Base-by-base conservation (phyloP, 2,797 vertebrate species). In the Poecile montanus region DNA sequence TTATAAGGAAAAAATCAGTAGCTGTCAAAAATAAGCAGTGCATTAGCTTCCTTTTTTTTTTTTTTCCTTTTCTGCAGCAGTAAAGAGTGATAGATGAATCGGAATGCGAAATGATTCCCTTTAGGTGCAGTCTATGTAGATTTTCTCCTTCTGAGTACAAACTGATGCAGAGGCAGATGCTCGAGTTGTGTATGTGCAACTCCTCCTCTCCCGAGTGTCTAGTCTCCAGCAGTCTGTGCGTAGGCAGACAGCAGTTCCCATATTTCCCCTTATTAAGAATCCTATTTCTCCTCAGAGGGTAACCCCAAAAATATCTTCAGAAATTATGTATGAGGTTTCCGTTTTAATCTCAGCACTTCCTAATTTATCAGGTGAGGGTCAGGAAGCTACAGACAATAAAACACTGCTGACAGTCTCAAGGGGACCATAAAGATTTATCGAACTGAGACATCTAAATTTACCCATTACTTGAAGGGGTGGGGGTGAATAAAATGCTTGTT, bases 261-360 rank as follows among this genome's bases (percentile, higher is more conserved):
- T 95, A 91, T 89, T 90, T 96, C 93, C 92, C 92, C 91, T 92
- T 95, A 91, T 74, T 91, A 94, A 96, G 94, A 96, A 91, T 94
- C 92, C 72, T 79, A 8, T 83, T 95, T 93, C 94, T 76, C 78
- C 70, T 53, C 57, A 67, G 92, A 91, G 94, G 85, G 50, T 87
- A 75, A 83, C 92, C 91, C 82, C 88, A 32, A 93, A 89, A 93
- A 92, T 95, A 95, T 92, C 82, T 84, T 88, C 58, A 76, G 87
- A 91, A 93, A 88, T 94, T 61, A 93, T 91, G 70, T 85, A 93
- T 88, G 76, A 91, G 63, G 50, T 93, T 92, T 93, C 80, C 13
- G 26, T 67, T 90, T 92, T 68, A 83, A 74, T 50, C 45, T 87
- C 74, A 68, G 8, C 63, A 16, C 89, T 85, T 95, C 63, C 70